These are phyloP conservation scores for Balearica regulorum DNA, from an alignment of 2,797 vertebrate genomes.

Conservation along the genomic window DNA sequence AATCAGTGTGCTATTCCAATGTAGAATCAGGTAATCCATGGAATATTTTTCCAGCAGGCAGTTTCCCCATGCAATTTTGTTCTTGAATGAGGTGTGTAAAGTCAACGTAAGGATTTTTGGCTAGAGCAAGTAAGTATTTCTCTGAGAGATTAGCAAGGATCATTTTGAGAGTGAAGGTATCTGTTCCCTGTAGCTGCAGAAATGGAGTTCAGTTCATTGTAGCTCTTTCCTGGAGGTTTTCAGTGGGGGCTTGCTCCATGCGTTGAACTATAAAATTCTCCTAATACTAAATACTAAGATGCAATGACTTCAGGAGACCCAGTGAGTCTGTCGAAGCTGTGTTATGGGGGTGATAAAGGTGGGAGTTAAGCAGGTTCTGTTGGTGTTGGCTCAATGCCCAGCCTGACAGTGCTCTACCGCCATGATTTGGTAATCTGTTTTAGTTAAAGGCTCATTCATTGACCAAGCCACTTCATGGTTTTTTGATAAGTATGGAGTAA, in stretches of 20 bases:
- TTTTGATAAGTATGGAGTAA: not conserved
- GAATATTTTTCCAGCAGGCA: not conserved
- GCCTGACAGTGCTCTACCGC: not conserved
- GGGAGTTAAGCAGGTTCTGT: not conserved
- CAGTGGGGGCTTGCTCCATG: not conserved
- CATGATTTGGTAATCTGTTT: rapidly evolving
- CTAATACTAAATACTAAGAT: not conserved
- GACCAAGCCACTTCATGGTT: rapidly evolving
- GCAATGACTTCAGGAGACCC: not conserved
- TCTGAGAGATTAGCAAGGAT: not conserved
- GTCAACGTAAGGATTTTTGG: not conserved
- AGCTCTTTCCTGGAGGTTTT: not conserved
- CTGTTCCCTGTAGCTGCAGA: not conserved
- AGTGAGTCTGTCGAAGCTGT: not conserved
- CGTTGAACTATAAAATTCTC: not conserved
- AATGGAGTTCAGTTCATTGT: not conserved
- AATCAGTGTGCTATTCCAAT: rapidly evolving
- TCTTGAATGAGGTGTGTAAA: not conserved
- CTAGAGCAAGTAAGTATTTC: not conserved
- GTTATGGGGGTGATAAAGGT: not conserved
- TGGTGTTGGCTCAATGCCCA: not conserved
- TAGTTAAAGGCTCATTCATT: not conserved
- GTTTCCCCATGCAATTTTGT: not conserved
- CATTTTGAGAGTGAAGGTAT: not conserved
- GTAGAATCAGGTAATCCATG: not conserved